Evolutionary conservation across 2,113 vertebrate genomes (phyloP).

Genomic region (Gymnobelideus leadbeateri): DNA sequence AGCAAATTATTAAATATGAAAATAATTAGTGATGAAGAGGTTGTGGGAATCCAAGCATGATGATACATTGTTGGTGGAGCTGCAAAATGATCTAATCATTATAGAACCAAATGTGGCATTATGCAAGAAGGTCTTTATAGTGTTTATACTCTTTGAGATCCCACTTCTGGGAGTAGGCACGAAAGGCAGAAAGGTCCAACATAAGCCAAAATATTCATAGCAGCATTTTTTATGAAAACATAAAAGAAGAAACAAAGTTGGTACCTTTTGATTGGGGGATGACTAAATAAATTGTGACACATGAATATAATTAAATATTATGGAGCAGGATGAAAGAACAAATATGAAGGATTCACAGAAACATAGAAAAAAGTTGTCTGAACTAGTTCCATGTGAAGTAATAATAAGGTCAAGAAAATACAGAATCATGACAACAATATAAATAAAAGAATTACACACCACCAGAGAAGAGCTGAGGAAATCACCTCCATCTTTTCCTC

Average conservation of each 20-base stretch:
- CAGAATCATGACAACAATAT: not conserved
- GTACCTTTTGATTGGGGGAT: not conserved
- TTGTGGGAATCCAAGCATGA: not conserved
- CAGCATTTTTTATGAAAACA: not conserved
- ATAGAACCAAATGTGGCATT: not conserved
- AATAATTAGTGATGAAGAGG: not conserved
- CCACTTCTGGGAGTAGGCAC: too few species aligned
- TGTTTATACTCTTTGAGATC: not conserved
- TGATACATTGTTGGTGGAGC: not conserved
- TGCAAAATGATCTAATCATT: not conserved
- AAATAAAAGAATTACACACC: not conserved
- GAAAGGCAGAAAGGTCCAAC: not conserved
- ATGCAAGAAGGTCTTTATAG: not conserved
- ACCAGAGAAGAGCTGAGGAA: too few species aligned
- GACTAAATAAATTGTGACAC: not conserved
- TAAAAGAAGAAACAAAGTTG: not conserved
- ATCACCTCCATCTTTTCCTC: too few species aligned
- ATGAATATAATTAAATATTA: not conserved
- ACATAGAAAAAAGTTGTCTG: not conserved
- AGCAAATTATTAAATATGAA: not conserved
- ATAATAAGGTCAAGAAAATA: not conserved
- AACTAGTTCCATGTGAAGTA: not conserved
- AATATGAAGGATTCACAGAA: not conserved
- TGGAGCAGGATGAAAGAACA: not conserved
- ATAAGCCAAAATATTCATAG: not conserved